Conservation (phyloP, 1,140 invertebrate species). For the Tenebrio molitor region DNA sequence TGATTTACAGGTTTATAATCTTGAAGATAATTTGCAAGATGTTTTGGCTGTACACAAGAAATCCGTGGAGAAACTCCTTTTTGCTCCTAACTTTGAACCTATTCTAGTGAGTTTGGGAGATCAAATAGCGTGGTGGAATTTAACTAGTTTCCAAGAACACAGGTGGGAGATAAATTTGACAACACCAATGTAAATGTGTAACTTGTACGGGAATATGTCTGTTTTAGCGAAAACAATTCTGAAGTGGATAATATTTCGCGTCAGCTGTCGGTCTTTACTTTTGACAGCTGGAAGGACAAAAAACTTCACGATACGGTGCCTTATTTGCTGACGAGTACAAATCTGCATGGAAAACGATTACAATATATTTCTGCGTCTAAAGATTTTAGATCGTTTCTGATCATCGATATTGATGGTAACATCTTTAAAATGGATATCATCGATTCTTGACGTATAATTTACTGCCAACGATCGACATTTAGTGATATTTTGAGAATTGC, state of each 20-base stretch:
- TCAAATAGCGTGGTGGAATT: conserved; percentile 54
- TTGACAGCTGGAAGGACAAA: conserved; percentile 43
- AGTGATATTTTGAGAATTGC: conserved; percentile 27
- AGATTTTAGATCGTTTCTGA: conserved; percentile 52
- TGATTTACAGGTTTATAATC: conserved; percentile 1
- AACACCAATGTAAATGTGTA: too few species aligned
- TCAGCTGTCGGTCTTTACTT: too few species aligned
- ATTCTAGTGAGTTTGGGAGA: conserved; percentile 53
- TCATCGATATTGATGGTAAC: conserved; percentile 48
- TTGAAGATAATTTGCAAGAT: conserved; percentile 11
- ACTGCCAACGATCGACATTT: neutral
- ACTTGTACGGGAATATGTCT: too few species aligned
- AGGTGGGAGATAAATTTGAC: too few species aligned
- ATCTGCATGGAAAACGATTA: conserved; percentile 37
- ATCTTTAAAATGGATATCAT: conserved; percentile 53
- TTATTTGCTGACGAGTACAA: conserved; percentile 45
- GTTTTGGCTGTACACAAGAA: conserved; percentile 33
- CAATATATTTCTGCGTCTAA: conserved; percentile 49
- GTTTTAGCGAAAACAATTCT: too few species aligned
- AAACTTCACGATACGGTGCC: conserved; percentile 2
- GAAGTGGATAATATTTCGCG: too few species aligned
- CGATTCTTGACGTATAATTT: conserved; percentile 2
- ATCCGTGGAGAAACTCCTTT: conserved; percentile 50
- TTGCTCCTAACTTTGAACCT: conserved; percentile 50
- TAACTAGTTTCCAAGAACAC: conserved; percentile 41